Evolutionary conservation across 1,140 invertebrate genomes (phyloP).

Genomic region (Polypedilum vanderplanki): DNA sequence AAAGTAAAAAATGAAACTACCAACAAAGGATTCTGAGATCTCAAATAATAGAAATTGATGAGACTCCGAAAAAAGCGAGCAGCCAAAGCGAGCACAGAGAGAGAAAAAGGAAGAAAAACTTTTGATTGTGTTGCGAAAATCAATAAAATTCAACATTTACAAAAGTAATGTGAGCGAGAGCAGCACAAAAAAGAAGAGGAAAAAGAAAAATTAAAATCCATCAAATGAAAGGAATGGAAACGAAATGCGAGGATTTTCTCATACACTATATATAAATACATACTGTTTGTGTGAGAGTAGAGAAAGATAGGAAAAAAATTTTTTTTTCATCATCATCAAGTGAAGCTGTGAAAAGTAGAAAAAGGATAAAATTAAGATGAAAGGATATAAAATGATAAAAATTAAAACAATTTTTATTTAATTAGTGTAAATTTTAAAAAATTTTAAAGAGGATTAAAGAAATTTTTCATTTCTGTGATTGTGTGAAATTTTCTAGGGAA

Average conservation of each 20-base stretch:
- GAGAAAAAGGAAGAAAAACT: neutral
- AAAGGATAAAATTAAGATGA: neutral
- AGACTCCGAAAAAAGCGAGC: too few relatives aligned
- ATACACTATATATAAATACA: too few relatives aligned
- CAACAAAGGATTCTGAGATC: too few relatives aligned
- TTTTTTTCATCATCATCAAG: too few relatives aligned
- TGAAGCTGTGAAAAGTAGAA: too few relatives aligned
- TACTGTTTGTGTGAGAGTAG: neutral
- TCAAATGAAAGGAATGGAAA: neutral
- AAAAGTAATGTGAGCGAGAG: neutral
- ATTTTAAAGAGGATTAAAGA: too few relatives aligned
- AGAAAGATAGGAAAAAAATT: neutral
- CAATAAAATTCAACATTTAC: slow-evolving; percentile 19
- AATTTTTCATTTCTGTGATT: too few relatives aligned
- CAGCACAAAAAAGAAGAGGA: too few relatives aligned
- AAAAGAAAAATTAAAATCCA: slow-evolving; percentile 1
- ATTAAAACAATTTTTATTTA: neutral
- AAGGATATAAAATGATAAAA: neutral
- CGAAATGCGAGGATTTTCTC: neutral
- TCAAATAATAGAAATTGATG: too few relatives aligned
- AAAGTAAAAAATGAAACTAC: too few relatives aligned
- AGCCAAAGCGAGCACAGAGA: neutral
- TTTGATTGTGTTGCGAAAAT: slow-evolving; percentile 14
- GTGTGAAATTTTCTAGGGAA: too few relatives aligned
- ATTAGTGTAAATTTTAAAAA: neutral